phyloP scores from a whole-genome alignment of 2,888 invertebrate species.

The Beris chalybata region DNA sequence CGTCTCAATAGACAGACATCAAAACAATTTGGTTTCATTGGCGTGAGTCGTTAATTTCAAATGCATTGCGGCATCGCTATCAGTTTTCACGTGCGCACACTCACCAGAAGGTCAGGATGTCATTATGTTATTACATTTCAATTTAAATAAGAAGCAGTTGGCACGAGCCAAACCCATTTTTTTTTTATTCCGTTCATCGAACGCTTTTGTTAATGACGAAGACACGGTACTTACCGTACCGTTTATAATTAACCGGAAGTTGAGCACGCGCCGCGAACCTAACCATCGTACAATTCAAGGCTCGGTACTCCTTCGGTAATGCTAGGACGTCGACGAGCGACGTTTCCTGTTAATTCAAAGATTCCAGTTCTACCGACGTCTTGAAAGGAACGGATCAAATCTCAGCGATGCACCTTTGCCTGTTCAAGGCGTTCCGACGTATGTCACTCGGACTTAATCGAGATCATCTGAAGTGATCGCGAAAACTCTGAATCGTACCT shows the following conservation, averaged over 20 bases:
- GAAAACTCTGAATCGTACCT: background rate
- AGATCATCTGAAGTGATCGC: slow-evolving; percentile 18
- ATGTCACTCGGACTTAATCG: slow-evolving; percentile 21
- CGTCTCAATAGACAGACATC: too few relatives aligned
- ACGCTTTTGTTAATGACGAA: slow-evolving; percentile 16
- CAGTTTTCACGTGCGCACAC: slow-evolving; percentile 25
- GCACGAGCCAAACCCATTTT: slow-evolving; percentile 31
- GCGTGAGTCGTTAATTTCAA: slow-evolving; percentile 9
- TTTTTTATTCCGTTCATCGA: background rate
- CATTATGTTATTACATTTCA: slow-evolving; percentile 21
- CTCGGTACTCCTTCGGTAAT: slow-evolving; percentile 10
- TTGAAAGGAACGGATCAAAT: slow-evolving; percentile 27
- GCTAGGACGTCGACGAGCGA: slow-evolving; percentile 15
- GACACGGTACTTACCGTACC: slow-evolving; percentile 24
- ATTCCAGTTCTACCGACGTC: slow-evolving; percentile 21
- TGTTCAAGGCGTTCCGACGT: slow-evolving; percentile 24
- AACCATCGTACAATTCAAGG: background rate
- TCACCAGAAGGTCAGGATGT: slow-evolving; percentile 28
- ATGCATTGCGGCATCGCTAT: slow-evolving; percentile 12
- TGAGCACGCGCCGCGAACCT: slow-evolving; percentile 52
- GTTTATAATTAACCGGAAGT: slow-evolving; percentile 56
- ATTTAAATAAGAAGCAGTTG: slow-evolving; percentile 30
- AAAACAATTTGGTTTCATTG: background rate
- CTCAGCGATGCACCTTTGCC: slow-evolving; percentile 26
- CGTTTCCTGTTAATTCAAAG: slow-evolving; percentile 27